These are phyloP conservation scores for Yponomeuta cagnagella DNA, from an alignment of 2,888 invertebrate genomes.

Conservation along the genomic window DNA sequence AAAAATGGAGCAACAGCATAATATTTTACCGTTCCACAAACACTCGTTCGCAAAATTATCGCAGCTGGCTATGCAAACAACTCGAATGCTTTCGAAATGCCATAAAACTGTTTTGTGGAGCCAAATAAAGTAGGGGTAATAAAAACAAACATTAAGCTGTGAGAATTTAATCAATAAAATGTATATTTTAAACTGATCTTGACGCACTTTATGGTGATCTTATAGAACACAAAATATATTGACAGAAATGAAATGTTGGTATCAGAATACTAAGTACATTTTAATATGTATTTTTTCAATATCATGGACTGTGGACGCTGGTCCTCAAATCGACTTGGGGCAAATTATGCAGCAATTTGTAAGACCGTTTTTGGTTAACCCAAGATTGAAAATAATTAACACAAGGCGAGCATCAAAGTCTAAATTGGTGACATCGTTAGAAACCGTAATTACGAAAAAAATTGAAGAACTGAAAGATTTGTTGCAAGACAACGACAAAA, in stretches of 20 bases:
- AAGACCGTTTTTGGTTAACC: background rate
- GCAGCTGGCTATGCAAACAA: background rate
- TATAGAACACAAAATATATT: background rate
- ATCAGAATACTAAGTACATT: background rate
- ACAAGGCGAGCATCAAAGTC: background rate
- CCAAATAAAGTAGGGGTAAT: background rate
- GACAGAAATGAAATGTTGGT: background rate
- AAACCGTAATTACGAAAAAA: slow-evolving; percentile 30
- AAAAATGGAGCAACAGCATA: slow-evolving; percentile 1
- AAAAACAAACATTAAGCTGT: background rate
- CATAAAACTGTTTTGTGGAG: background rate
- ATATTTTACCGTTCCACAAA: background rate
- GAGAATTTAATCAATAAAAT: background rate
- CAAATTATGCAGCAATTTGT: background rate
- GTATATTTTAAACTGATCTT: background rate
- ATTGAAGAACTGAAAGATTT: slow-evolving; percentile 34
- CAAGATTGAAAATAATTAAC: background rate
- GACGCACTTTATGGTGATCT: background rate
- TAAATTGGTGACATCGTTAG: background rate
- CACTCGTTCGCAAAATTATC: background rate
- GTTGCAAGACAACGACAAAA: slow-evolving; percentile 36
- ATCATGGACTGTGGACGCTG: background rate
- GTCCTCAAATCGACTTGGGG: background rate
- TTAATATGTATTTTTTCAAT: background rate
- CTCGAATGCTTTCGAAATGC: background rate